phyloP scores from a whole-genome alignment of 2,888 invertebrate species.

The Microctonus hyperodae region DNA sequence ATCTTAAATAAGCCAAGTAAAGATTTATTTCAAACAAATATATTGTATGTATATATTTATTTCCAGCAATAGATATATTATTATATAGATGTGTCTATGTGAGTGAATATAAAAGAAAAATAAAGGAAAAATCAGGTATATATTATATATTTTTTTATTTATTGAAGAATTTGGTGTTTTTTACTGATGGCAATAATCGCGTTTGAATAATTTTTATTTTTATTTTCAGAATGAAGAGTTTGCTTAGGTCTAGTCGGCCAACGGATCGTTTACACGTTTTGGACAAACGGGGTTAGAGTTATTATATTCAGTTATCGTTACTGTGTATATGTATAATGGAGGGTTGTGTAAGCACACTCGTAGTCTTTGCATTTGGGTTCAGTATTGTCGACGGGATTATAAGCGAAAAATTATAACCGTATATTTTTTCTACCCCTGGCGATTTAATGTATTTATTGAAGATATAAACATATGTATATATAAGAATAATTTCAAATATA shows the following conservation, averaged over 20 bases:
- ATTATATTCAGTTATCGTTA: slow-evolving; percentile 13
- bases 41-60: too few species aligned
- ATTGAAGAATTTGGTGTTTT: slow-evolving; percentile 12
- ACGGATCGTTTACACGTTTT: slow-evolving; percentile 9
- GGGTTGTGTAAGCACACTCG: background rate
- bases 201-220: slow-evolving; percentile 12
- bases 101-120: too few species aligned
- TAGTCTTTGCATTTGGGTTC: background rate
- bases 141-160: background rate
- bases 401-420: slow-evolving; percentile 44
- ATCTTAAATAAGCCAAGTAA: slow-evolving; percentile 18
- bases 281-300: slow-evolving; percentile 24
- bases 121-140: too few species aligned
- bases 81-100: too few species aligned
- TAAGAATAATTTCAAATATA: too few species aligned
- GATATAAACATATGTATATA: background rate
- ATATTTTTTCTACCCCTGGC: slow-evolving; percentile 37
- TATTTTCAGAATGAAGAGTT: slow-evolving; percentile 30
- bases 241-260: slow-evolving; percentile 41
- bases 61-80: too few species aligned
- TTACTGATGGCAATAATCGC: background rate
- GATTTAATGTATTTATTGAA: slow-evolving; percentile 6
- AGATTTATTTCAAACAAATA: slow-evolving; percentile 16
- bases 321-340: slow-evolving; percentile 12
- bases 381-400: slow-evolving; percentile 35